Conservation (phyloP, 35 echinoderm and acorn worm species). For the Ptychodera flava region DNA sequence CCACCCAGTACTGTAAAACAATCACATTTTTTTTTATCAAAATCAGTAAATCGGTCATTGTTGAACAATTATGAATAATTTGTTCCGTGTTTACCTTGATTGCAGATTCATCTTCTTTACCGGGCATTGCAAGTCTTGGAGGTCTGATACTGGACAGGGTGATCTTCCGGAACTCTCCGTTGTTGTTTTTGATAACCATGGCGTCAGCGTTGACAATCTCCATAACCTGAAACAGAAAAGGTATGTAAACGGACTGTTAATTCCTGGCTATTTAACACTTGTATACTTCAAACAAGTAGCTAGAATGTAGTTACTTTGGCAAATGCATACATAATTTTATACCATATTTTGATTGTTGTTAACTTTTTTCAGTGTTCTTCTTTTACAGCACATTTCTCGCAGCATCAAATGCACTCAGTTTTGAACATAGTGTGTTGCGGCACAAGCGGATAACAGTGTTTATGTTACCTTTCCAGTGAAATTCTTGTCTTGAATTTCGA, state of each 20-base stretch:
- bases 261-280: background rate
- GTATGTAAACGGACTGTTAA: background rate
- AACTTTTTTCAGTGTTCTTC: too few species aligned
- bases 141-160: constrained; percentile 89
- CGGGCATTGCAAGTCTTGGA: constrained; percentile 51
- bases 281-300: constrained; percentile 10
- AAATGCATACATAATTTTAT: too few species aligned
- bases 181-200: constrained; percentile 65
- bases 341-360: too few species aligned
- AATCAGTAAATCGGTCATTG: too few species aligned
- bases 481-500: constrained; percentile 76
- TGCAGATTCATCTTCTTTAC: constrained; percentile 46
- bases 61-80: too few species aligned
- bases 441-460: too few species aligned
- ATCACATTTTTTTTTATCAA: too few species aligned
- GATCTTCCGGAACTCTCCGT: constrained; percentile 64
- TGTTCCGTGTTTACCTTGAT: constrained; percentile 35
- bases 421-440: too few species aligned
- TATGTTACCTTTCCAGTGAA: constrained; percentile 73
- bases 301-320: too few species aligned
- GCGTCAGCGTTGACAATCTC: constrained; percentile 97
- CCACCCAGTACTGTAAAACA: too few species aligned
- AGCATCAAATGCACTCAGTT: too few species aligned
- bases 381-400: too few species aligned
- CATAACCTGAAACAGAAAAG: constrained; percentile 48